Evolutionary conservation across 2,888 invertebrate species (phyloP).

Genomic region (Punctoribates punctum): DNA sequence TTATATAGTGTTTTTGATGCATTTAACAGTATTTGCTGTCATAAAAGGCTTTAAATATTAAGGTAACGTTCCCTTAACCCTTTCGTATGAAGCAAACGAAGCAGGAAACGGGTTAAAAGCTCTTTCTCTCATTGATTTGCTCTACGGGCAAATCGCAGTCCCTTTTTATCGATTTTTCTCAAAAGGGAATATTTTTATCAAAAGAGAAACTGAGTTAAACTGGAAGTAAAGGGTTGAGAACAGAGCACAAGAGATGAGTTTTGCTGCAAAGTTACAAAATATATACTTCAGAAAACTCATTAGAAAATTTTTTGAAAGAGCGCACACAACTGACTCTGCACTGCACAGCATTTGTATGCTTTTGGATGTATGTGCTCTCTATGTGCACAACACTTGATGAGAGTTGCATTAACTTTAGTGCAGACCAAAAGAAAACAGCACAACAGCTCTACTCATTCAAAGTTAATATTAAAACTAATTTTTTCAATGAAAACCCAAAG

Average conservation of each 20-base stretch:
- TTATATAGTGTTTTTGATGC: slow-evolving; percentile 32
- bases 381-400: slow-evolving; percentile 36
- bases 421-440: slow-evolving; percentile 18
- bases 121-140: slow-evolving; percentile 37
- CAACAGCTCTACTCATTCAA: background rate
- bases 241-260: background rate
- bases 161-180: slow-evolving; percentile 35
- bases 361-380: background rate
- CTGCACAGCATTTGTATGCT: background rate
- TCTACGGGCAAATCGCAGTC: slow-evolving; percentile 34
- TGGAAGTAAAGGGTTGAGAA: slow-evolving; percentile 34
- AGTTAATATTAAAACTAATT: slow-evolving; percentile 36
- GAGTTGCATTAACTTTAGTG: slow-evolving; percentile 38
- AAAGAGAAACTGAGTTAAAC: slow-evolving; percentile 14
- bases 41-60: slow-evolving; percentile 39
- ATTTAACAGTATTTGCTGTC: slow-evolving; percentile 37
- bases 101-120: slow-evolving; percentile 39
- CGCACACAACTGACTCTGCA: background rate
- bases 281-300: slow-evolving; percentile 38
- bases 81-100: slow-evolving; percentile 35
- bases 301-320: slow-evolving; percentile 33
- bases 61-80: slow-evolving; percentile 37
- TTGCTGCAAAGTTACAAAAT: slow-evolving; percentile 31
- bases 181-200: slow-evolving; percentile 34
- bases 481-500: slow-evolving; percentile 26